A percentile compares a stretch with the other conserved stretches of the same genome.
Conservation (phyloP, 1,140 invertebrate genomes). For the Cephus cinctus region DNA sequence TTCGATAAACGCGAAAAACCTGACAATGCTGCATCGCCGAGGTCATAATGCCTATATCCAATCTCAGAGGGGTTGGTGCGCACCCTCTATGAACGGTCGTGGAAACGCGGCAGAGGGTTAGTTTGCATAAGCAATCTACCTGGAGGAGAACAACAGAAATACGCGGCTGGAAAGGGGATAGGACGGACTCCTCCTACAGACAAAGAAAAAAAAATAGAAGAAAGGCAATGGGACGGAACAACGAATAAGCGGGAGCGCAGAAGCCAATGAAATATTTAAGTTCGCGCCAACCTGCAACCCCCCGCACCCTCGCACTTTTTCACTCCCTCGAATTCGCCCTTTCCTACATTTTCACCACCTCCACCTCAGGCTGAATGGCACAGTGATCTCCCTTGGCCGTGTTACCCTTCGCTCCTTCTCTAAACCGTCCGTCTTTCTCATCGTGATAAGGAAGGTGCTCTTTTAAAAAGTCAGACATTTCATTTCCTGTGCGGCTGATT, state of each 20-base stretch:
- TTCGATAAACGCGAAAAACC: too few species aligned
- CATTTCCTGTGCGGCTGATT: too few species aligned
- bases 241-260: background rate
- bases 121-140: background rate
- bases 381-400: too few species aligned
- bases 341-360: too few species aligned
- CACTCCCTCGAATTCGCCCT: too few species aligned
- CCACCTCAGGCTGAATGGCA: too few species aligned
- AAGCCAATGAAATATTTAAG: conserved; percentile 16
- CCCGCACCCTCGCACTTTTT: too few species aligned
- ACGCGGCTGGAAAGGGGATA: background rate
- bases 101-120: background rate
- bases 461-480: too few species aligned
- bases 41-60: background rate
- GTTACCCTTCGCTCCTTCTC: too few species aligned
- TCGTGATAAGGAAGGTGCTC: too few species aligned
- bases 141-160: background rate
- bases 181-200: background rate
- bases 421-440: too few species aligned
- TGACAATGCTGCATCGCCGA: background rate
- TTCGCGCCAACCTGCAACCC: background rate
- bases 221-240: background rate
- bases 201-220: background rate
- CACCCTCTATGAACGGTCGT: background rate
- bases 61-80: background rate